These are phyloP conservation scores for Porites lobata DNA, from an alignment of 92 coral and sea anemone species.

Conservation along the genomic window DNA sequence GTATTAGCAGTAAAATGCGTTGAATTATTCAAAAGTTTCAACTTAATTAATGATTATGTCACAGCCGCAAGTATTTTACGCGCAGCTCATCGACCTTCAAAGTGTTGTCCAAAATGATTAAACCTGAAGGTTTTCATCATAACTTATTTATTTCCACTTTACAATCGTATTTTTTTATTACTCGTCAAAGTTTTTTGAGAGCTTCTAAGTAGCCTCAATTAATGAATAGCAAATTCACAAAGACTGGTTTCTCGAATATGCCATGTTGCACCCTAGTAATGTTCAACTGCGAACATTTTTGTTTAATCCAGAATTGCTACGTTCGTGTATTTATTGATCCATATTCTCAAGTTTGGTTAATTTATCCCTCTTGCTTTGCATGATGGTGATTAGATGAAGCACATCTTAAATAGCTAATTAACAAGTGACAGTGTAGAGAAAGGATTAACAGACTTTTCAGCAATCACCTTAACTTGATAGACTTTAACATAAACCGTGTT, in stretches of 20 bases:
- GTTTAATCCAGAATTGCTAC: neutral
- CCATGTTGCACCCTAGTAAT: too few relatives aligned
- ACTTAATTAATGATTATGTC: constrained; percentile 1
- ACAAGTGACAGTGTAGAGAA: neutral
- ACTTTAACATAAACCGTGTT: neutral
- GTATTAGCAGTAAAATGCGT: neutral
- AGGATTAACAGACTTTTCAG: neutral
- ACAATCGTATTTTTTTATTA: neutral
- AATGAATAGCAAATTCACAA: neutral
- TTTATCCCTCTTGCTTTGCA: neutral
- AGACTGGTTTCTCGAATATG: too few relatives aligned
- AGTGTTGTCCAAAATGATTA: constrained; percentile 8
- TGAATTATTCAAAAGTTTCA: constrained; percentile 3
- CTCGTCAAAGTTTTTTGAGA: neutral
- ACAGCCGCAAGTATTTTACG: neutral
- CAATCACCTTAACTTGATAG: neutral
- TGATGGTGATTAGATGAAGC: constrained; percentile 2
- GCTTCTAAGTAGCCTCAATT: neutral
- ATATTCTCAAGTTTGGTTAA: neutral
- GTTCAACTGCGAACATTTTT: too few relatives aligned
- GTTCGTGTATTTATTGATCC: neutral
- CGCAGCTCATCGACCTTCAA: too few relatives aligned
- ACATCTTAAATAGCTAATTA: constrained; percentile 15
- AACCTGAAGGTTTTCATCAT: neutral
- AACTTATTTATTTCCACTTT: neutral